These are phyloP conservation scores for Microtus montanus DNA, from an alignment of 2,113 vertebrate species.

Conservation along the genomic window DNA sequence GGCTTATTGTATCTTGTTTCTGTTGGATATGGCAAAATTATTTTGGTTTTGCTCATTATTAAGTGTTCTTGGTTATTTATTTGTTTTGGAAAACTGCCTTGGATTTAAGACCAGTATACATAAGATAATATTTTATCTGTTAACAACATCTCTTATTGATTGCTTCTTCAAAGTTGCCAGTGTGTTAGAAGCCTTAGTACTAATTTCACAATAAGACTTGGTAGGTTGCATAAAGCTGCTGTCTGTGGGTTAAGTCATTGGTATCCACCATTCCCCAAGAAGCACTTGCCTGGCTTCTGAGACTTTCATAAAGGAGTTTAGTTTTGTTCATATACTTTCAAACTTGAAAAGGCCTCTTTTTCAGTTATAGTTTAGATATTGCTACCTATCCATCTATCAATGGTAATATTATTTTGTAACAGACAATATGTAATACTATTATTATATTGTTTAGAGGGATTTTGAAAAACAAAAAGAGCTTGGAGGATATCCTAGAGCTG, in stretches of 20 bases:
- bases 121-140: conserved; percentile 45
- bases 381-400: not conserved
- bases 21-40: not conserved
- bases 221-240: not conserved
- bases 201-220: conserved; percentile 5
- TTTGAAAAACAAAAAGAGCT: conserved; percentile 25
- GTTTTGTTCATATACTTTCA: not conserved
- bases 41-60: conserved; percentile 16
- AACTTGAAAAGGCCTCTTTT: not conserved
- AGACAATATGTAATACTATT: not conserved
- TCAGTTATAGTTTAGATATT: conserved; percentile 17
- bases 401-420: not conserved
- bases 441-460: not conserved
- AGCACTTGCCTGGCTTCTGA: not conserved
- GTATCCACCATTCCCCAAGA: not conserved
- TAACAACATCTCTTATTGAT: not conserved
- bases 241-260: not conserved
- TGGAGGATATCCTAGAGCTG: not conserved
- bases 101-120: not conserved
- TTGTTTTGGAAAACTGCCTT: conserved; percentile 31
- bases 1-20: not conserved
- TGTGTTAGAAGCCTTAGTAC: conserved; percentile 3
- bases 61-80: conserved; percentile 28
- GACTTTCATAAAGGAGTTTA: conserved; percentile 24
- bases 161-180: not conserved